Evolutionary conservation across 2,888 invertebrate genomes (phyloP), one percentile per base, ranked within the genome.

Genomic region (Noctua janthe): DNA sequence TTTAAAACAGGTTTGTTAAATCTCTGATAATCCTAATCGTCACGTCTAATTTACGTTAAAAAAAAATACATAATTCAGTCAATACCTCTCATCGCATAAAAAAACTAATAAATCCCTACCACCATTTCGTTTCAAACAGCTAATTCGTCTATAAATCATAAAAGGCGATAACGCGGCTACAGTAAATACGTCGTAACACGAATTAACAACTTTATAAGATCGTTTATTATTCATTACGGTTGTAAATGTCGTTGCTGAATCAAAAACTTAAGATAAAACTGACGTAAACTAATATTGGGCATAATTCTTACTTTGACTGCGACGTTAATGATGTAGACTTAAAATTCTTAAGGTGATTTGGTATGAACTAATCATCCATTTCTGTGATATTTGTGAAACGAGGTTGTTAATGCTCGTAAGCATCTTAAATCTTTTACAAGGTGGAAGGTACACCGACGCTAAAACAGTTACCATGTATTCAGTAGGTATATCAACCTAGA

Each of bases 151-250:
- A 80, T 85, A 83, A 87, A 87, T 87, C 83, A 87, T 85, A 85
- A 81, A 78, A 80, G 59, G 66, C 70, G 83, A 76, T 81, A 81
- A 83, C 71, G 29, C 67, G 74, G 59, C 76, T 74, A 74, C 75
- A 76, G 73, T 83, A 74, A 77, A 87, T 82, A 87, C 82, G 15
- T 69, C 74, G 75, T 85, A 67, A 85, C 73, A 76, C 49, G 66
- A 79, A 87, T 85, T 85, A 85, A 87, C 83, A 81, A 78, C 78
- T 83, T 79, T 71, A 87, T 81, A 84, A 67, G 54, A 83, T 39
- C 82, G 76, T 82, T 85, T 73, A 80, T 82, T 82, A 87, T 87
- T 87, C 78, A 87, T 87, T 87, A 76, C 72, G 75, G 80, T 84
- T 84, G 76, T 80, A 78, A 76, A 82, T 80, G 80, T 74, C 78